Percentiles rank a stretch among this genome's conserved stretches.
Evolutionary conservation across 2,113 vertebrate genomes (phyloP).

Genomic region (Platanista minor): DNA sequence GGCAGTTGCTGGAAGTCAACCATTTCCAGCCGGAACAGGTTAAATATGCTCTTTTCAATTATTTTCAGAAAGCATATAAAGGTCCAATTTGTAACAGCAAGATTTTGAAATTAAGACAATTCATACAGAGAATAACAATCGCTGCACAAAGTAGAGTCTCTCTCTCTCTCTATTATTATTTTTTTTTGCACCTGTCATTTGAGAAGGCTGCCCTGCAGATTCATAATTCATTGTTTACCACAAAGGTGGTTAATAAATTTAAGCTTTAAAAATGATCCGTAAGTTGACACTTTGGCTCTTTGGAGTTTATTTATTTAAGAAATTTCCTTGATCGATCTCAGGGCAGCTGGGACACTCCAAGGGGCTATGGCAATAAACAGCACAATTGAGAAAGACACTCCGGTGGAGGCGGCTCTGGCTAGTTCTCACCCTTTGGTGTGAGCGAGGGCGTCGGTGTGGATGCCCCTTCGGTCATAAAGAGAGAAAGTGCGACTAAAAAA

Average conservation of each 20-base stretch:
- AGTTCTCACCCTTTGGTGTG: conserved; percentile 32
- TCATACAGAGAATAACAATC: not conserved
- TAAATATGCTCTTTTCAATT: conserved; percentile 30
- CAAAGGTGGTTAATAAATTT: conserved; percentile 49
- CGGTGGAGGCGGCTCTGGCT: not conserved
- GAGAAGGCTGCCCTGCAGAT: conserved; percentile 11
- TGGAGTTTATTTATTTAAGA: conserved; percentile 26
- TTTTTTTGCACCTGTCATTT: not conserved
- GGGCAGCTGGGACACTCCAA: not conserved
- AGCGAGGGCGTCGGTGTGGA: not conserved
- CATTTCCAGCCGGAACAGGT: conserved; percentile 59
- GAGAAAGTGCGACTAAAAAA: conserved; percentile 46
- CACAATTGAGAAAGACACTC: not conserved
- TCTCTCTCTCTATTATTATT: not conserved
- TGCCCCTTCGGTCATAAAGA: conserved; percentile 39
- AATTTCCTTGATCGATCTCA: conserved; percentile 30
- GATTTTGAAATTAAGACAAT: conserved; percentile 62
- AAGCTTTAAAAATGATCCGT: conserved; percentile 56
- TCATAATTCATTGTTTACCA: conserved; percentile 51
- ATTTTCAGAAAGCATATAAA: conserved; percentile 67
- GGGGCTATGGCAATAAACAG: not conserved
- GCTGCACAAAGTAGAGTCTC: not conserved
- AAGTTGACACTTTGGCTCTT: conserved; percentile 57
- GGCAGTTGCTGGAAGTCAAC: conserved; percentile 56
- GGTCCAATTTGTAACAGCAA: conserved; percentile 60